A percentile compares a stretch with the other conserved stretches of the same genome.
Evolutionary conservation across 2,113 vertebrate genomes (phyloP).

Genomic region (Typhlomys cinereus): DNA sequence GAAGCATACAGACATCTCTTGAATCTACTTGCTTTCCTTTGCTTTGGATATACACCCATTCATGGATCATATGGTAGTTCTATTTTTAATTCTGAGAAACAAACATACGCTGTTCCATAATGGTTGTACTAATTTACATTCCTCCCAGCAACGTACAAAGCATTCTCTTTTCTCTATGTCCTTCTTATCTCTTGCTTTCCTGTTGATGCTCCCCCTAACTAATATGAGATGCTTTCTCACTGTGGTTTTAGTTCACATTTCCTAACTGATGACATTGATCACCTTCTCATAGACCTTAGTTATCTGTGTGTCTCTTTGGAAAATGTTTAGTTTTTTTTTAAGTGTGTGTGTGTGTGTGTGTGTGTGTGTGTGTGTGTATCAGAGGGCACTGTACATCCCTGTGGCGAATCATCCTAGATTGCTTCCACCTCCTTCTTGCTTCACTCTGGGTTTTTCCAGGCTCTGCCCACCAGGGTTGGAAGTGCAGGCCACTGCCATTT

Average conservation of each 20-base stretch:
- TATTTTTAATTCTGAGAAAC: neutral
- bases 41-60: neutral
- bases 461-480: no score
- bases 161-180: neutral
- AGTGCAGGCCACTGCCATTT: no score
- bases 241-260: neutral
- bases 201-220: neutral
- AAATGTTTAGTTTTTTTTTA: neutral
- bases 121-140: neutral
- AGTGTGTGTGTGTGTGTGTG: no score
- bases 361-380: no score
- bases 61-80: conserved; percentile 15
- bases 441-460: no score
- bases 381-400: no score
- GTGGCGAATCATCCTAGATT: no score
- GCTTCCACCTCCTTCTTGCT: no score
- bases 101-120: neutral
- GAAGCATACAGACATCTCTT: neutral
- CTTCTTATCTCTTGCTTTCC: neutral
- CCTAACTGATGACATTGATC: neutral
- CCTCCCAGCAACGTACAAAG: neutral
- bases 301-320: neutral
- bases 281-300: neutral
- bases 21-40: neutral
- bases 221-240: neutral